Evolutionary conservation across 2,113 vertebrate genomes (phyloP).

Genomic region (Coryphaenoides rupestris): DNA sequence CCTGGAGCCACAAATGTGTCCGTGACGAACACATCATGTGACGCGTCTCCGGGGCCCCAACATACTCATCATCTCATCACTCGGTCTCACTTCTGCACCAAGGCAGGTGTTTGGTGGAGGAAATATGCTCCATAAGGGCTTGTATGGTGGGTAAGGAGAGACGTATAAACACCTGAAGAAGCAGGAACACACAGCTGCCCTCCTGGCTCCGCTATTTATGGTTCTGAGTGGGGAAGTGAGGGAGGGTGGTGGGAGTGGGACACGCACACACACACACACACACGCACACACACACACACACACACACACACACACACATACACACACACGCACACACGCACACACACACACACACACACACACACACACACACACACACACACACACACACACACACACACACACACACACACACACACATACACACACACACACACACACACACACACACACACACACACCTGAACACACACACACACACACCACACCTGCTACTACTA

Average conservation of each 20-base stretch:
- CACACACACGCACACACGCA: background rate
- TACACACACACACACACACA: too few relatives aligned
- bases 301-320: background rate
- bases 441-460: background rate
- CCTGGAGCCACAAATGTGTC: too few relatives aligned
- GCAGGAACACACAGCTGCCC: slow-evolving; percentile 52
- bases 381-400: too few relatives aligned
- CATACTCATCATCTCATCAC: too few relatives aligned
- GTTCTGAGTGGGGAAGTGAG: slow-evolving; percentile 20
- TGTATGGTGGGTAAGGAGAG: slow-evolving; percentile 37
- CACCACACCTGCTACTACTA: slow-evolving; percentile 33
- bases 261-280: slow-evolving; percentile 24
- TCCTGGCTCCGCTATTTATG: slow-evolving; percentile 42
- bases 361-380: background rate
- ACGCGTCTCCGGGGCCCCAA: too few relatives aligned
- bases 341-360: background rate
- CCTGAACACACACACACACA: slow-evolving; percentile 1
- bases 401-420: too few relatives aligned
- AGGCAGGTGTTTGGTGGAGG: too few relatives aligned
- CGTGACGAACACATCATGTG: too few relatives aligned
- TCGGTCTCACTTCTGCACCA: too few relatives aligned
- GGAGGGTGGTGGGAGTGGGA: background rate
- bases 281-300: background rate
- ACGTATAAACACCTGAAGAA: slow-evolving; percentile 58
- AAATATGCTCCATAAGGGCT: background rate